These are phyloP conservation scores for Deroptyus accipitrinus DNA, from an alignment of 2,113 vertebrate species.

Conservation along the genomic window DNA sequence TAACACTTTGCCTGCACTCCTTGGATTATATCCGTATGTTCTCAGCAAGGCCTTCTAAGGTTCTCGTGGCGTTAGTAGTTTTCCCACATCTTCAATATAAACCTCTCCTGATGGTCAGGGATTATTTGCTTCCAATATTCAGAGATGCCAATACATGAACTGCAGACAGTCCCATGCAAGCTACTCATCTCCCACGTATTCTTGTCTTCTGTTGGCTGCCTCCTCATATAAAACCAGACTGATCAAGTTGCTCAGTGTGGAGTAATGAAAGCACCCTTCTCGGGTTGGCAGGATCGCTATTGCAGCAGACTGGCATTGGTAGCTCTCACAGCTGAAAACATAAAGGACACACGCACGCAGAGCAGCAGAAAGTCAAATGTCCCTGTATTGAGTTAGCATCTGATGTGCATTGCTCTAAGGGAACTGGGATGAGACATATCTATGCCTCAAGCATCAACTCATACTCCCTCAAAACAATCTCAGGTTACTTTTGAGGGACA, in stretches of 20 bases:
- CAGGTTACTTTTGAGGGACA: not conserved
- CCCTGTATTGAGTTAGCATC: not conserved
- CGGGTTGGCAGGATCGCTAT: fast-evolving
- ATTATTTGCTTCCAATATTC: not conserved
- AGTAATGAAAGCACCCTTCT: not conserved
- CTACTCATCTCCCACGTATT: not conserved
- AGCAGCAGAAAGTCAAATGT: not conserved
- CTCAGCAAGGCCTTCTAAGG: not conserved
- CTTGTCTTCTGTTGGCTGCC: not conserved
- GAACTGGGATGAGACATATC: not conserved
- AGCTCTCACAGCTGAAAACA: not conserved
- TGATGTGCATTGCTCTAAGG: not conserved
- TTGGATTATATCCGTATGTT: not conserved
- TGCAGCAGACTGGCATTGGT: not conserved
- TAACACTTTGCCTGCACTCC: not conserved
- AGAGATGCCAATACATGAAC: not conserved
- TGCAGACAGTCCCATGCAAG: not conserved
- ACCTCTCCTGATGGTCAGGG: not conserved
- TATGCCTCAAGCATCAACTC: not conserved
- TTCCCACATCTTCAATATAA: not conserved
- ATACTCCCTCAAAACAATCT: not conserved
- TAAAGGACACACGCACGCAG: fast-evolving
- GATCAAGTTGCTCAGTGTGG: not conserved
- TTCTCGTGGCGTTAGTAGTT: not conserved
- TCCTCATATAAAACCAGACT: not conserved